Base-by-base conservation (phyloP, 2,113 vertebrate genomes). In the Holacanthus passer region DNA sequence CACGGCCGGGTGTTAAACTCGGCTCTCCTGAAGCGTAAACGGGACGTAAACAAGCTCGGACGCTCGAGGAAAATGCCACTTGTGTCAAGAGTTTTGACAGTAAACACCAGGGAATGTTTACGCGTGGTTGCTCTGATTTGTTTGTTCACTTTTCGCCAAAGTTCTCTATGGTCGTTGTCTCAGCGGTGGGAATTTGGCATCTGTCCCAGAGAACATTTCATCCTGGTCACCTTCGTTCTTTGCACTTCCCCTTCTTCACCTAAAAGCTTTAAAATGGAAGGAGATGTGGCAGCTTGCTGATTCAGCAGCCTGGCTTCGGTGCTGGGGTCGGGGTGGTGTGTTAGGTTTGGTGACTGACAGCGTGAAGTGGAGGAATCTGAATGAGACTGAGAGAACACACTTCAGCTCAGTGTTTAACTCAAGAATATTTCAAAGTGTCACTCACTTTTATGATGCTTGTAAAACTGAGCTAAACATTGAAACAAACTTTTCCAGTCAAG, bases 21-120 rank as follows among this genome's bases (percentile, higher is more conserved):
- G 76, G 4, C 69, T 89, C 83, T 75, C 78, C 72, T 73, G 78
- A 79, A 86, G 85, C 83, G 73, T 81, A 87, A 82, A 82, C 41
- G 12, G 53, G 75, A 48, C n/a, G 62, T 80, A 80, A 84, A 87
- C 81, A 73, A 68, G 58, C 62, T 65, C 0, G 50, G 73, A 67
- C 19, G 22, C 82, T 77, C 29, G 17, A 86, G 67, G 76, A 79
- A 91, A 85, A 85, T 13, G 62, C 73, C 82, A 82, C 84, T 86
- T 55, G 73, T 85, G 79, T 84, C 53, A 47, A 88, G 82, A 66
- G 90, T 80, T 82, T 72, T 77, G 77, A 80, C 81, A 75, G 85
- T 84, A 88, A 86, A 85, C 85, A 84, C 63, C 7, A 1, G 43
- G 74, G 67, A 72, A 77, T 65, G 68, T 88, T 79, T 81, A 78